A percentile compares a stretch with the other conserved stretches of the same genome.
Evolutionary conservation across 2,113 vertebrate genomes (phyloP).

Genomic region (Chroicocephalus ridibundus): DNA sequence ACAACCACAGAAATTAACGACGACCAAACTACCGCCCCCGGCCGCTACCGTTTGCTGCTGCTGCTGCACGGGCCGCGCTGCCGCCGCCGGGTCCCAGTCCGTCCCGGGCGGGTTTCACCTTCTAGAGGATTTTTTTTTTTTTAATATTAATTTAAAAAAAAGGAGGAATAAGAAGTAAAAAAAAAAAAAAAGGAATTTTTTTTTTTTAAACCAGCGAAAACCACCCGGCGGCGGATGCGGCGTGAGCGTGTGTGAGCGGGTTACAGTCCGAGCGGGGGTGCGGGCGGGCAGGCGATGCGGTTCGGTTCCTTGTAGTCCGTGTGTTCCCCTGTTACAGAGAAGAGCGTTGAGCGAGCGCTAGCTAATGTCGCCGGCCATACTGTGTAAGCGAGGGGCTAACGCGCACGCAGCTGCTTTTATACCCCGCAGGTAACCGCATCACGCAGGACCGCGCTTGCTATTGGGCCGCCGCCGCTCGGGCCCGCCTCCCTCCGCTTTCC

Average conservation of each 20-base stretch:
- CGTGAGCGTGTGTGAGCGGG: constrained; percentile 41
- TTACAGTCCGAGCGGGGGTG: constrained; percentile 59
- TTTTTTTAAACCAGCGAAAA: constrained; percentile 59
- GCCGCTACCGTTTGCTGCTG: constrained; percentile 65
- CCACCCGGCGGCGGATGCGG: constrained; percentile 57
- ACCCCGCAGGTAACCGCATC: neutral
- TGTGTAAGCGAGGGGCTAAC: constrained; percentile 85
- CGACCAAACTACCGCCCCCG: constrained; percentile 74
- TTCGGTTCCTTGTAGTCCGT: constrained; percentile 87
- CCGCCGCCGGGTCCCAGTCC: constrained; percentile 41
- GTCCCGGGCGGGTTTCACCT: constrained; percentile 50
- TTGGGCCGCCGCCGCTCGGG: neutral
- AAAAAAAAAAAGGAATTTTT: neutral
- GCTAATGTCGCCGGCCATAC: constrained; percentile 99
- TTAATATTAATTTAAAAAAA: constrained; percentile 56
- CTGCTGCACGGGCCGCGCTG: constrained; percentile 53
- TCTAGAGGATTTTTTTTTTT: constrained; percentile 42
- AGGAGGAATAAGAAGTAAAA: neutral
- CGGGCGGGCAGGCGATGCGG: constrained; percentile 72
- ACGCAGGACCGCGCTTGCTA: neutral
- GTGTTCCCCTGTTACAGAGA: constrained; percentile 98
- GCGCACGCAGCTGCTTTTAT: constrained; percentile 76
- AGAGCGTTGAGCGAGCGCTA: constrained; percentile 94
- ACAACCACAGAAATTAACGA: constrained; percentile 86
- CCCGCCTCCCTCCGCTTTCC: neutral